Base-by-base conservation (phyloP, 2,888 invertebrate genomes). In the Trachelus iudaicus region DNA sequence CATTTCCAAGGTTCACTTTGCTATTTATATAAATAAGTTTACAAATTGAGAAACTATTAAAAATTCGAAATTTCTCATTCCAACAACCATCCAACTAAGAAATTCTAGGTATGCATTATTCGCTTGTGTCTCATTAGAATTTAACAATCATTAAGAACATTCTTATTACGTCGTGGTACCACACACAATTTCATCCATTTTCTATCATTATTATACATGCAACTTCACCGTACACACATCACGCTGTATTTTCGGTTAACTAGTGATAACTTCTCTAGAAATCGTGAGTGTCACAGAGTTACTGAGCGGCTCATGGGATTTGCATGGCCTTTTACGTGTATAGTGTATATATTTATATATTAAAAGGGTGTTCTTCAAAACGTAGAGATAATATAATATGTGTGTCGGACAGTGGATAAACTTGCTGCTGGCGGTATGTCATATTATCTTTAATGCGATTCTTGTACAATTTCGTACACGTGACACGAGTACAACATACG, bases 41-140 rank as follows among this genome's bases (percentile, higher is more conserved):
- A 81, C 75, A 82, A 87, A 86, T 86, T 85, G 85, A 85, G 81
- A 86, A 85, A 84, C 74, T 40, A 86, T 85, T 81, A 75, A 73
- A 73, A 85, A 85, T 85, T 73, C 78, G 77, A 78, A 75, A 78
- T 79, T 79, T 78, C 75, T 15, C 34, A 77, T 6, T 15, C 76
- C 80, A 82, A 81, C 79, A 82, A 81, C 82, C 75, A 77, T 81
- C 76, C 83, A 81, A 69, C 75, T 75, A 78, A 68, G 75, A 71
- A 30, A 73, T 69, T 79, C 33, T 76, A 77, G 69, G 73, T 79
- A 31, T 76, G 56, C 56, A 56, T 56, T 56, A 56, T 23, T 23
- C 23, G 56, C 23, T 56, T 56, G 23, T 56, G 35, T 78, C 37
- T 79, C 78, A 82, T 83, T 80, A 83, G 79, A 86, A 81, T 84